Evolutionary conservation across 2,113 vertebrate genomes (phyloP), one percentile per base, ranked within the genome.

Genomic region (Toxotes chatareus): DNA sequence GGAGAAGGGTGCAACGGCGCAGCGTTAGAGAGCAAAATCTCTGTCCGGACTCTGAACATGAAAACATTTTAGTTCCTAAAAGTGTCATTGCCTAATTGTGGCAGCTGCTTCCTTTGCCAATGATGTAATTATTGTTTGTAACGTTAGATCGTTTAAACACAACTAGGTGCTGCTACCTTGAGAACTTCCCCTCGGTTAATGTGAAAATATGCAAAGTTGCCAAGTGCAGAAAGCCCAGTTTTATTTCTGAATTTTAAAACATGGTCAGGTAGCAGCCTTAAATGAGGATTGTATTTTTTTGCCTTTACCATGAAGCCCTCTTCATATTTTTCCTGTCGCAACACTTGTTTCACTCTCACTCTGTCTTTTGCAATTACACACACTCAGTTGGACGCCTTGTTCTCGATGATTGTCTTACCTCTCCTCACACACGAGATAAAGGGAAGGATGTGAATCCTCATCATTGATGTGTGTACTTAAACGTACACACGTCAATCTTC

Each of bases 11-110:
- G n/a, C 17, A 46, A 13, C 19, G 7, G 14, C 4, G 2, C 31
- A 2, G 19, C 11, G 14, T 71, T 12, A 21, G 36, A 69, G 3
- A 62, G 57, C 27, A 53, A 68, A 55, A 38, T 14, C 2, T 42
- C 31, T 47, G 1, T 16, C 21, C 53, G 8, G 3, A 47, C 1
- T 66, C 51, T 68, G n/a, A 64, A 23, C 27, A 46, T 17, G 2
- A 66, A 65, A 76, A n/a, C 19, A 31, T 11, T 59, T 7, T 11
- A 51, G 23, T 77, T 80, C 17, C 55, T 23, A 10, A 71, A 64
- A 59, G 56, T 44, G 44, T 44, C 4, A 11, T 47, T 51, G 47
- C 51, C 23, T 34, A 4, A 65, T 53, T 63, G n/a, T 19, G 21
- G 56, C 55, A 10, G 17, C 71, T 40, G 31, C 57, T 69, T 78